Evolutionary conservation across 2,797 vertebrate species (phyloP), one percentile per base, ranked within the genome.

Genomic region (Ispidina lecontei): DNA sequence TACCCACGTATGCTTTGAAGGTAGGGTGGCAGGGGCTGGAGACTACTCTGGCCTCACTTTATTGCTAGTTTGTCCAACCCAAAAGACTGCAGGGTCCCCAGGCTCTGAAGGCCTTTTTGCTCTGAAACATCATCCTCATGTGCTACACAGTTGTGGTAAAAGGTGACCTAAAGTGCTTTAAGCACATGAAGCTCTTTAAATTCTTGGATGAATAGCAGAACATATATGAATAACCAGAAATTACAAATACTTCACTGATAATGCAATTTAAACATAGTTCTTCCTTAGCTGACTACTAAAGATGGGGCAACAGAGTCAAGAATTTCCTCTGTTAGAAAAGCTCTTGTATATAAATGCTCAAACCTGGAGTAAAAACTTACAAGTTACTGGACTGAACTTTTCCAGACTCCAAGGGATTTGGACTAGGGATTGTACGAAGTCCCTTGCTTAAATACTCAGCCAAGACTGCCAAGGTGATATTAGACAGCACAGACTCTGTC

Each of bases 91-190:
- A 87, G 87, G 81, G 90, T 94, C 43, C 46, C 68, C 89, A 89
- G 82, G 71, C 72, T 91, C 47, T 71, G 63, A 96, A 94, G 95
- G 74, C 67, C 87, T 83, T 96, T 96, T 97, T 95, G 94, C 41
- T 97, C 96, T 97, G 96, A 97, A 92, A 91, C 94, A 97, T 88
- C 96, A 96, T 96, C 97, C 92, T 97, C 69, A 49, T 96, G 55
- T 96, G 95, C 97, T 93, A 95, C 76, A 93, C 84, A 95, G 73
- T 74, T 95, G 93, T 97, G 85, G 89, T 95, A 97, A 93, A 95
- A 97, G 96, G 96, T 73, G 96, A 97, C 83, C 94, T 84, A 28
- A 73, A 63, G 28, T 37, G 29, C 31, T 90, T 81, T 55, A 47
- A 80, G 62, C 10, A 67, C 33, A 60, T 35, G 47, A 39, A 64